These are phyloP conservation scores for Lerema accius DNA, from an alignment of 1,140 invertebrate genomes.

Conservation along the genomic window DNA sequence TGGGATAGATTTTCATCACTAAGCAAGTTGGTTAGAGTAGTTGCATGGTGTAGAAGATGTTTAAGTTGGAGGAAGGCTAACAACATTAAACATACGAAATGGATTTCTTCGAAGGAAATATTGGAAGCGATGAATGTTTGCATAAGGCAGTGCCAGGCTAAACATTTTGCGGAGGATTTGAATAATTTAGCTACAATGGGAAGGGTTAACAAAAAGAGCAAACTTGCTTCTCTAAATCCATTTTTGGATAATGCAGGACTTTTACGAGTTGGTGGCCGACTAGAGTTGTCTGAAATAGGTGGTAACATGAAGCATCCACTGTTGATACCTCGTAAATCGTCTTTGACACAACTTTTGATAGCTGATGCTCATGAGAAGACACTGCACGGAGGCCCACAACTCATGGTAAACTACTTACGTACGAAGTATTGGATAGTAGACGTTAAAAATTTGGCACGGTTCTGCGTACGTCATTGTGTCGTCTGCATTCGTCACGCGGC, in stretches of 20 bases:
- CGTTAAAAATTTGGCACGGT: slow-evolving; percentile 25
- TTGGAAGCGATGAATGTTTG: slow-evolving; percentile 25
- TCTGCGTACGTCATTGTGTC: slow-evolving; percentile 29
- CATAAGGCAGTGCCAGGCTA: slow-evolving; percentile 25
- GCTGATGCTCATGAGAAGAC: slow-evolving; percentile 35
- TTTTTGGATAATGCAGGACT: slow-evolving; percentile 28
- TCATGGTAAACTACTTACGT: slow-evolving; percentile 35
- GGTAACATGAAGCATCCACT: slow-evolving; percentile 37
- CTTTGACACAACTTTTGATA: slow-evolving; percentile 34
- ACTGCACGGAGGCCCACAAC: slow-evolving; percentile 36
- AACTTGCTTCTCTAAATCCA: slow-evolving; percentile 35
- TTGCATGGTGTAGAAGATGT: slow-evolving; percentile 34
- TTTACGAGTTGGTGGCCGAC: slow-evolving; percentile 33
- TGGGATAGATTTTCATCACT: slow-evolving; percentile 21
- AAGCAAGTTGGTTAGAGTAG: slow-evolving; percentile 8
- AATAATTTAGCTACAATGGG: slow-evolving; percentile 6
- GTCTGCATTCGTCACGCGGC: slow-evolving; percentile 20
- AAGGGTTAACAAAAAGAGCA: slow-evolving; percentile 24
- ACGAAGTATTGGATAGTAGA: slow-evolving; percentile 37
- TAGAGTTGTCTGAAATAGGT: slow-evolving; percentile 17
- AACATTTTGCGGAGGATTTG: slow-evolving; percentile 29
- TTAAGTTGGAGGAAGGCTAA: slow-evolving; percentile 6
- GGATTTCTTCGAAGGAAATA: slow-evolving; percentile 18
- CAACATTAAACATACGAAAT: slow-evolving; percentile 2
- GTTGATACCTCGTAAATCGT: slow-evolving; percentile 25